Evolutionary conservation across 1,140 invertebrate species (phyloP), one percentile per base, ranked within the genome.

Genomic region (Lethocerus indicus): DNA sequence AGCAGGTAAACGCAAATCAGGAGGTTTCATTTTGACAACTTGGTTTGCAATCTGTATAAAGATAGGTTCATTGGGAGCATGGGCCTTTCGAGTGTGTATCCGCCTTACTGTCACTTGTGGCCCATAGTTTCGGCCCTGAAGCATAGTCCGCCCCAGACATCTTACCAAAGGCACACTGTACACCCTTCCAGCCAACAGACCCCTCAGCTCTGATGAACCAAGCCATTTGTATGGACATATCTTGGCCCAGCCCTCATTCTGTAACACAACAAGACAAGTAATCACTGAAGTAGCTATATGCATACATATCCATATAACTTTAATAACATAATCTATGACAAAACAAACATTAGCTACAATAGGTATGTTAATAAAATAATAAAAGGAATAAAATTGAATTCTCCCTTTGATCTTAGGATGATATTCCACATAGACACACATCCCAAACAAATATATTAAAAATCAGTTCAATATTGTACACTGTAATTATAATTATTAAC

Each of bases 51-150:
- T 69, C 63, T 81, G 78, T 2, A 68, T 65, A 60, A 76, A 79
- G 43, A 79, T 77, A 13, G 76, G 72, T 52, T 71, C 71, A 20
- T 56, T 58, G 46, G 62, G 12, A 26, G 39, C 28, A 9, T 25
- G 62, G 37, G 69, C 69, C 29, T 70, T 67, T 60, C 64, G 67
- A 35, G 67, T 68, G 56, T 72, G 70, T 14, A 79, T 63, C 26
- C 78, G 60, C 54, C 71, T 68, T 1, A 80, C 77, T 24, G 74
- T 77, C 7, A 81, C 75, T 58, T 75, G 75, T 1, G 78, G 77
- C 1, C 78, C 76, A 57, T 77, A 79, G 61, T 78, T 79, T 49
- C 72, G 69, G 7, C 75, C 75, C 58, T 78, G 76, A 9, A 79
- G 70, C 77, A 79, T 79, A 1, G 76, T 81, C 49, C 75, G 70